Percentiles rank a stretch among this genome's conserved stretches.
phyloP scores from a whole-genome alignment of 2,888 invertebrate genomes.

The Eristalis arbustorum region DNA sequence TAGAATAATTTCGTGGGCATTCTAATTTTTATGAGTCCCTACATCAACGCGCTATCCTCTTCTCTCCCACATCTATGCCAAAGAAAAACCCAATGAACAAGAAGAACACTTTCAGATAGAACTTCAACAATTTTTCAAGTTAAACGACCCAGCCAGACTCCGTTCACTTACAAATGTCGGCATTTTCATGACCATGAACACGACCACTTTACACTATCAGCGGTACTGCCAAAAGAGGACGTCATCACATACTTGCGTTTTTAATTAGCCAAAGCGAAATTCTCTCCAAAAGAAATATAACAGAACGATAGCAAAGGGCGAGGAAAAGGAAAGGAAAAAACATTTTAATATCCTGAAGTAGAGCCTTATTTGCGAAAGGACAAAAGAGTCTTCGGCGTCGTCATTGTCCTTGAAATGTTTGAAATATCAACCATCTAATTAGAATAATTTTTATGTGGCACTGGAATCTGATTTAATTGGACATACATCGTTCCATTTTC shows the following conservation, averaged over 20 bases:
- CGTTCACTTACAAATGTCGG: conserved; percentile 28
- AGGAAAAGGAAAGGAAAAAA: neutral
- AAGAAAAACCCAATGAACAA: conserved; percentile 3
- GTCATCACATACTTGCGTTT: conserved; percentile 19
- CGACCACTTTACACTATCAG: conserved; percentile 5
- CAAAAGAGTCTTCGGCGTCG: neutral
- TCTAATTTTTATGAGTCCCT: conserved; percentile 32
- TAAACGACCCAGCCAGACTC: conserved; percentile 47
- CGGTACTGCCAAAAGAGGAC: conserved; percentile 7
- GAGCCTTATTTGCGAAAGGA: neutral
- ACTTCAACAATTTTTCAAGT: conserved; percentile 53
- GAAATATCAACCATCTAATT: conserved; percentile 38
- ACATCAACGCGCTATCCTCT: neutral
- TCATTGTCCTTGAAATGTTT: conserved; percentile 22
- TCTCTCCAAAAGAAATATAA: neutral
- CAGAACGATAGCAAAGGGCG: neutral
- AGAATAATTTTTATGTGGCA: conserved; percentile 37
- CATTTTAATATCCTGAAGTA: neutral
- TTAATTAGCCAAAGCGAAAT: conserved; percentile 40
- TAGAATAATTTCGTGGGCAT: conserved; percentile 46
- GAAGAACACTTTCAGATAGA: conserved; percentile 35
- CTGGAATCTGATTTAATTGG: conserved; percentile 48
- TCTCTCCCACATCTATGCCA: neutral
- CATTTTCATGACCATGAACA: conserved; percentile 21
- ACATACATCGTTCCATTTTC: neutral